These are phyloP conservation scores for Sarcophaga carnaria DNA, from an alignment of 2,888 invertebrate genomes.

Conservation along the genomic window DNA sequence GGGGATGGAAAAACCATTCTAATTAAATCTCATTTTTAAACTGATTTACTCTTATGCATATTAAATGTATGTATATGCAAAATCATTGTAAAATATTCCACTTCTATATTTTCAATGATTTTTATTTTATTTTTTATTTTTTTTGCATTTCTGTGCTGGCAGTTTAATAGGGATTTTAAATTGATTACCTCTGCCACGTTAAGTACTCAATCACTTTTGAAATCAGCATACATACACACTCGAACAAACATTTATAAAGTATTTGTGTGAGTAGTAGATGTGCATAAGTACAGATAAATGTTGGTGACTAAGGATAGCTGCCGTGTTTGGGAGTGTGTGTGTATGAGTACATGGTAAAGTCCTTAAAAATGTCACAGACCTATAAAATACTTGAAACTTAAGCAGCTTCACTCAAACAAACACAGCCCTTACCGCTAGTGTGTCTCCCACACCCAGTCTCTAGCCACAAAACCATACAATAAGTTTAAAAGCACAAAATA, in stretches of 20 bases:
- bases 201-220: constrained; percentile 70
- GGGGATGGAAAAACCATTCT: constrained; percentile 48
- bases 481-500: constrained; percentile 40
- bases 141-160: constrained; percentile 4
- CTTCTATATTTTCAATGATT: constrained; percentile 22
- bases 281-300: constrained; percentile 30
- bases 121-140: constrained; percentile 30
- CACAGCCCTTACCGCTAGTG: constrained; percentile 71
- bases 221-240: constrained; percentile 47
- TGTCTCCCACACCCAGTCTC: constrained; percentile 10
- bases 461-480: constrained; percentile 53
- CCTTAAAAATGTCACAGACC: constrained; percentile 70
- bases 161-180: constrained; percentile 69
- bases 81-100: constrained; percentile 52
- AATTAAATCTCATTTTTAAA: constrained; percentile 68
- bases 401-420: constrained; percentile 66
- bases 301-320: constrained; percentile 35
- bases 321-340: constrained; percentile 14
- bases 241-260: constrained; percentile 20
- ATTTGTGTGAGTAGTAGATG: constrained; percentile 1
- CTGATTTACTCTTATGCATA: constrained; percentile 45
- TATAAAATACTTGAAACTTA: constrained; percentile 68
- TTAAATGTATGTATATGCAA: constrained; percentile 51
- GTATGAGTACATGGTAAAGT: constrained; percentile 52
- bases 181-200: constrained; percentile 70